Evolutionary conservation across 2,888 invertebrate genomes (phyloP).

Genomic region (Erpobdella octoculata): DNA sequence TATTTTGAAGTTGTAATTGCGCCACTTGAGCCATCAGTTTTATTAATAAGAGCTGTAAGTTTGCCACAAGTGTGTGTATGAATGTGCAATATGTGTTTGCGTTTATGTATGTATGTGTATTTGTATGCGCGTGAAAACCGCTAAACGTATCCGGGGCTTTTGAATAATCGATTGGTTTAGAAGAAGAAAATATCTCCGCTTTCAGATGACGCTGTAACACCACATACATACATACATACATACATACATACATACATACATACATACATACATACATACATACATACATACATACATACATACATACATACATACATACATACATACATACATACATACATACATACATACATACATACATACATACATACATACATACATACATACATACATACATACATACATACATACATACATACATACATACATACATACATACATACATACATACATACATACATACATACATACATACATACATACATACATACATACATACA

Average conservation of each 20-base stretch:
- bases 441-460: constrained; percentile 5
- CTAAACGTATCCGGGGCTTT: no score
- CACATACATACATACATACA: constrained; percentile 3
- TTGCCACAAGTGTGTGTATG: no score
- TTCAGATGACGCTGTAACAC: no score
- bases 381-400: constrained; percentile 16
- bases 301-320: neutral
- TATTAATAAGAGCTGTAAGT: no score
- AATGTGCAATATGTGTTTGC: no score
- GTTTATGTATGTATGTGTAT: no score
- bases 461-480: constrained; percentile 9
- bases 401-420: constrained; percentile 19
- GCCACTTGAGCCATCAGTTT: no score
- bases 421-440: constrained; percentile 22
- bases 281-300: neutral
- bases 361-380: neutral
- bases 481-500: constrained; percentile 6
- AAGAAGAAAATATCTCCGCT: no score
- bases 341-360: neutral
- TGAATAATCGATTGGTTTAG: no score
- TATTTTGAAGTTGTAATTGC: no score
- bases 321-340: neutral
- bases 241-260: constrained; percentile 18
- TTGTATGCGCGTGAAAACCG: no score
- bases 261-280: constrained; percentile 14